Percentiles rank a stretch among this genome's conserved stretches.
Evolutionary conservation across 2,113 vertebrate genomes (phyloP).

Genomic region (Erythrolamprus reginae): DNA sequence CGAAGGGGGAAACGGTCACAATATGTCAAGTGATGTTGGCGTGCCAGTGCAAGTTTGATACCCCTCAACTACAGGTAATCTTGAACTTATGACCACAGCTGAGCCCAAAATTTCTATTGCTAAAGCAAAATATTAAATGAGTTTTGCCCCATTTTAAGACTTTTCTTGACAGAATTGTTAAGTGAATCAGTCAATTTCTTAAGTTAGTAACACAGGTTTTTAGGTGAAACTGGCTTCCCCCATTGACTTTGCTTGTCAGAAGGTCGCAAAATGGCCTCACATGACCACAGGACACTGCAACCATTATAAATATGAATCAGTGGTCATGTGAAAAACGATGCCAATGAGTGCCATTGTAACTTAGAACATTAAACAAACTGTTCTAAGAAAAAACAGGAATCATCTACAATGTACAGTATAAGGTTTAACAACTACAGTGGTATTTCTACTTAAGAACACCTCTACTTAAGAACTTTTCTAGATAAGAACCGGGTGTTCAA

Average conservation of each 20-base stretch:
- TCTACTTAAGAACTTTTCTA: too few species aligned
- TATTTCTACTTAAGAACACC: too few species aligned
- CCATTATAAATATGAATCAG: background rate
- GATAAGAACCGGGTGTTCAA: too few species aligned
- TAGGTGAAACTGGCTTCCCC: background rate
- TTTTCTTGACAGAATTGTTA: background rate
- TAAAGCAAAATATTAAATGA: background rate
- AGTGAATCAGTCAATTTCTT: background rate
- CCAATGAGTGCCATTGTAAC: background rate
- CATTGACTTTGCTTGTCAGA: background rate
- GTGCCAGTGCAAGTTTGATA: too few species aligned
- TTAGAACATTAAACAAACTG: background rate
- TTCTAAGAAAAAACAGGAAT: background rate
- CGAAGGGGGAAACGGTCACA: too few species aligned
- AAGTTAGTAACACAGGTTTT: background rate
- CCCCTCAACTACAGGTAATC: background rate
- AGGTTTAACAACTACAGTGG: too few species aligned
- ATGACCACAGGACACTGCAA: background rate
- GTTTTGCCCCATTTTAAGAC: background rate
- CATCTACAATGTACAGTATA: background rate
- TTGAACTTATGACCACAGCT: background rate
- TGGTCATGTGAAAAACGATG: too few species aligned
- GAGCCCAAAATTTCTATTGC: background rate
- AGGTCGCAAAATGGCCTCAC: background rate
- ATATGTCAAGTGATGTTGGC: too few species aligned